These are phyloP conservation scores for Montipora capitata DNA, from an alignment of 92 coral and sea anemone species.

Conservation along the genomic window DNA sequence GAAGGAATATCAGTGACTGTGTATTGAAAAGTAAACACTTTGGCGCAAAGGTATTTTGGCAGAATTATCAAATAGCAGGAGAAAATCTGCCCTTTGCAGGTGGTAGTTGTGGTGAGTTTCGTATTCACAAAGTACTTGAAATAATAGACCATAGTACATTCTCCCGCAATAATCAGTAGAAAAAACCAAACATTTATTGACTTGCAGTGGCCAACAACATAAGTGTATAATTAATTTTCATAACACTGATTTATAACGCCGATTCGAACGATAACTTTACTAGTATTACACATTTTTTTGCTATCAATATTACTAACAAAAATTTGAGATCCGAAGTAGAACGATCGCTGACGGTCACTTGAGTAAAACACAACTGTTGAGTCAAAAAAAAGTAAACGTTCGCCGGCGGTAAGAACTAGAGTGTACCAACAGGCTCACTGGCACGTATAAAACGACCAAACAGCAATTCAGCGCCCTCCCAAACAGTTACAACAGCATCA, in stretches of 20 bases:
- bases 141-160: too few relatives aligned
- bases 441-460: not conserved
- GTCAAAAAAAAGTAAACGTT: not conserved
- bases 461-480: constrained; percentile 4
- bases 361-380: not conserved
- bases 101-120: too few relatives aligned
- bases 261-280: not conserved
- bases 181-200: not conserved
- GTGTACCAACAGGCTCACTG: not conserved
- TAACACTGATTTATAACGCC: not conserved
- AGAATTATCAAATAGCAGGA: too few relatives aligned
- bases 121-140: too few relatives aligned
- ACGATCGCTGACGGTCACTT: not conserved
- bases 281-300: not conserved
- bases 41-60: too few relatives aligned
- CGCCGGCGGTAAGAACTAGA: not conserved
- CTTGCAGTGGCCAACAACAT: constrained; percentile 8
- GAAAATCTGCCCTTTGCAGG: too few relatives aligned
- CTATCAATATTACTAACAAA: not conserved
- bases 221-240: not conserved
- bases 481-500: not conserved
- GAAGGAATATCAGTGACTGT: not conserved
- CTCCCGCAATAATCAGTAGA: not conserved
- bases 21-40: too few relatives aligned
- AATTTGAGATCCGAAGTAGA: not conserved